Percentiles rank a stretch among this genome's conserved stretches.
Conservation (phyloP, 2,113 vertebrate species). For the Struthidea cinerea region DNA sequence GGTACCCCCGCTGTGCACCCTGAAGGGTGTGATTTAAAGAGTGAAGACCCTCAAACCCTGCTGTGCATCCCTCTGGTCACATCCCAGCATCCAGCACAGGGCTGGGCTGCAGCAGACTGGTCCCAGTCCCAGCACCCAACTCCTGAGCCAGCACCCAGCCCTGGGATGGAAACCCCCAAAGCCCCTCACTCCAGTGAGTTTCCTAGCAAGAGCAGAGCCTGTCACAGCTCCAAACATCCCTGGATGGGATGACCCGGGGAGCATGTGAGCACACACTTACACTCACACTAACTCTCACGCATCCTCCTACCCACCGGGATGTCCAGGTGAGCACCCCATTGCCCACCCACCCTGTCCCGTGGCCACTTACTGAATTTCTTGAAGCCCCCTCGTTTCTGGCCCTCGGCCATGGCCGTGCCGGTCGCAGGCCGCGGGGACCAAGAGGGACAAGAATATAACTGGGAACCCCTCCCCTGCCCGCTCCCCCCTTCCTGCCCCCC, state of each 20-base stretch:
- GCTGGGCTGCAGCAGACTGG: not conserved
- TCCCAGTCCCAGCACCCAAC: not conserved
- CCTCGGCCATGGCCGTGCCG: conserved; percentile 35
- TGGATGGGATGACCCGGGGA: rapidly evolving
- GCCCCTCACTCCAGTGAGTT: not conserved
- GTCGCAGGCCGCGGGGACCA: not conserved
- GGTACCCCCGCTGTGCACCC: rapidly evolving
- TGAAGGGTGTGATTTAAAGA: not conserved
- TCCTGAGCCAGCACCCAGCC: not conserved
- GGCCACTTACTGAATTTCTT: conserved; percentile 77
- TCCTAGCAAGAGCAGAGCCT: not conserved
- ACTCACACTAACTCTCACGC: not conserved
- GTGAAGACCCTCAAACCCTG: not conserved
- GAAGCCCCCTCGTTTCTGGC: conserved; percentile 59
- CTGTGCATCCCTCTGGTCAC: not conserved
- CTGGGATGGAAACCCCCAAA: not conserved
- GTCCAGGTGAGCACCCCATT: not conserved
- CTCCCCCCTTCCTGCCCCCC: conserved; percentile 47
- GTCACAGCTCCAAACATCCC: not conserved
- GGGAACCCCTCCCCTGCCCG: not conserved
- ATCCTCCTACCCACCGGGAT: rapidly evolving
- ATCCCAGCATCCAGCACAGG: not conserved
- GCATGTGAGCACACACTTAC: not conserved
- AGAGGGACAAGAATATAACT: not conserved
- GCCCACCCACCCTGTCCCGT: rapidly evolving